Evolutionary conservation across 2,888 invertebrate genomes (phyloP).

Genomic region (Amphipyra tragopoginis): DNA sequence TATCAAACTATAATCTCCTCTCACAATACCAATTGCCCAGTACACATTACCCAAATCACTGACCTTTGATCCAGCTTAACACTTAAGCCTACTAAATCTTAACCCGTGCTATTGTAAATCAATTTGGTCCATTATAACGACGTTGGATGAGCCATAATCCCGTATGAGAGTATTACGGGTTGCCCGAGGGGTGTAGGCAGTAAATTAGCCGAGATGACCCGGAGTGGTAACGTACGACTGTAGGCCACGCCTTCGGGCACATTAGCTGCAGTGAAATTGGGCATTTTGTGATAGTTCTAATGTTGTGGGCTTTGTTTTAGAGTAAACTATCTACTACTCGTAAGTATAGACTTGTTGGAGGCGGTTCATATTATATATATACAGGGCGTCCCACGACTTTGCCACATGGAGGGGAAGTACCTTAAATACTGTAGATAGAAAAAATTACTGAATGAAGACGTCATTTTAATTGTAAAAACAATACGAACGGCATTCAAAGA

Average conservation of each 20-base stretch:
- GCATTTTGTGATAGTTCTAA: slow-evolving; percentile 46
- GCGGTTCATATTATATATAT: too few species aligned
- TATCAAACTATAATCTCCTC: slow-evolving; percentile 12
- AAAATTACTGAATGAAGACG: too few species aligned
- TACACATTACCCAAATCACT: slow-evolving; percentile 48
- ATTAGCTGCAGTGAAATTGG: slow-evolving; percentile 58
- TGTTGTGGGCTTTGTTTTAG: slow-evolving; percentile 37
- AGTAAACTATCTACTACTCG: not conserved
- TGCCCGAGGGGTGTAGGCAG: slow-evolving; percentile 48
- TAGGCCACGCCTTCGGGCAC: slow-evolving; percentile 50
- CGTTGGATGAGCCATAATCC: slow-evolving; percentile 61
- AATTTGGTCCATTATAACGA: slow-evolving; percentile 63
- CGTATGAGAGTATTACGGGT: slow-evolving; percentile 54
- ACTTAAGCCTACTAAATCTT: slow-evolving; percentile 60
- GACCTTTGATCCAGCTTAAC: slow-evolving; percentile 54
- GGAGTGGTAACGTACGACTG: slow-evolving; percentile 50
- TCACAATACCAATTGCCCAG: slow-evolving; percentile 22
- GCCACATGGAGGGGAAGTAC: too few species aligned
- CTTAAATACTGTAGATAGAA: too few species aligned
- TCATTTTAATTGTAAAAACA: too few species aligned
- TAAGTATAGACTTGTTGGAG: too few species aligned
- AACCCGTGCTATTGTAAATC: slow-evolving; percentile 63
- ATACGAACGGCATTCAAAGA: too few species aligned
- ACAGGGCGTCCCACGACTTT: too few species aligned
- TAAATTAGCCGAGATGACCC: slow-evolving; percentile 60